phyloP scores from a whole-genome alignment of 2,888 invertebrate species.

The Leptothorax acervorum region DNA sequence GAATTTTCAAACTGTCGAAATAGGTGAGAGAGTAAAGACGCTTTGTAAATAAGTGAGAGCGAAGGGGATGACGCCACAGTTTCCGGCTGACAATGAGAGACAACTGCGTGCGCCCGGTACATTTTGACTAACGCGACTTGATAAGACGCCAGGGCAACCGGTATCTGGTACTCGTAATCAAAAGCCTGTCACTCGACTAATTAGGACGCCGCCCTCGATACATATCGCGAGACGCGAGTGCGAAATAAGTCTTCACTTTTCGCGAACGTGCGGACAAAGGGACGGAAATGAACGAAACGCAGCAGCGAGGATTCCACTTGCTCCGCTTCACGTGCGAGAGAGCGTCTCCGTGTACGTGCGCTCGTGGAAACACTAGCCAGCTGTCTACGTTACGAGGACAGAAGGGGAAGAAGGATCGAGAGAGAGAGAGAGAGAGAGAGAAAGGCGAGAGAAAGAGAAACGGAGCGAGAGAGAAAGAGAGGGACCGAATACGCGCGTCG shows the following conservation, averaged over 20 bases:
- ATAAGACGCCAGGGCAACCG: conserved; percentile 32
- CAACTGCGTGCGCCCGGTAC: not conserved
- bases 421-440: conserved; percentile 17
- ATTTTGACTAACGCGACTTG: conserved; percentile 29
- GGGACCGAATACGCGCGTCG: conserved; percentile 72
- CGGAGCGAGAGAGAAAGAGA: conserved; percentile 32
- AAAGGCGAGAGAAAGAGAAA: conserved; percentile 11
- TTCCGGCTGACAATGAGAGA: conserved; percentile 4
- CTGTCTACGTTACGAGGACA: conserved; percentile 77
- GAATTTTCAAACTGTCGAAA: not conserved
- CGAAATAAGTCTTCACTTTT: conserved; percentile 51
- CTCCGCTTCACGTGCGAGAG: conserved; percentile 43
- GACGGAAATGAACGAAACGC: conserved; percentile 59
- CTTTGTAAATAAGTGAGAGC: not conserved
- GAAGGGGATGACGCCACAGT: not conserved
- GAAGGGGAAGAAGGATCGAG: conserved; percentile 37
- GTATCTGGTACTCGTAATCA: conserved; percentile 25
- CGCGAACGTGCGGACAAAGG: conserved; percentile 47
- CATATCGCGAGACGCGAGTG: conserved; percentile 39
- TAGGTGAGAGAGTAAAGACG: not conserved
- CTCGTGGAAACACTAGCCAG: conserved; percentile 81
- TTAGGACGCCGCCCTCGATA: conserved; percentile 46
- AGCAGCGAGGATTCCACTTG: conserved; percentile 54
- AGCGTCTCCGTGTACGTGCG: conserved; percentile 46
- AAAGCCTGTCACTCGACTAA: conserved; percentile 41